Conservation (phyloP, 2,113 vertebrate genomes). For the Chascanopsetta lugubris region DNA sequence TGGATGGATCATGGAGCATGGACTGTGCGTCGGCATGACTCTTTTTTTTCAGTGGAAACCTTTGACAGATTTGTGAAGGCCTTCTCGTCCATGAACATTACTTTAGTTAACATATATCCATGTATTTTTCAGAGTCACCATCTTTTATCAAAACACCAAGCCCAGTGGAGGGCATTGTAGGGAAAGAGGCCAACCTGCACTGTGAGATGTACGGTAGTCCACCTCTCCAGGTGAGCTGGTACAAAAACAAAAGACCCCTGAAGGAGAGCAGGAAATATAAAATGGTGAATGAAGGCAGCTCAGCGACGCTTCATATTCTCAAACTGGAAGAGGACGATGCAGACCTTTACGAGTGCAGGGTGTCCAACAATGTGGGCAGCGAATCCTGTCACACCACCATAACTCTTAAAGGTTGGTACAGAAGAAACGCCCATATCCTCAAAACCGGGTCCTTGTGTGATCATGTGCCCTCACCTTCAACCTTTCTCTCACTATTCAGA, state of each 20-base stretch:
- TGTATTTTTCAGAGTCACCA: conserved; percentile 88
- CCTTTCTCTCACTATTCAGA: conserved; percentile 83
- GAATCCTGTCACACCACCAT: conserved; percentile 83
- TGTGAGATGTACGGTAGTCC: conserved; percentile 91
- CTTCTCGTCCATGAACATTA: conserved; percentile 23
- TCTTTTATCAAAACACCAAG: conserved; percentile 88
- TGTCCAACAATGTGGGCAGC: conserved; percentile 89
- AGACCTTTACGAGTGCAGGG: conserved; percentile 92
- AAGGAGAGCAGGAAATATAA: conserved; percentile 94
- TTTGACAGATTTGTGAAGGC: neutral
- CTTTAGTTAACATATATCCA: conserved; percentile 63
- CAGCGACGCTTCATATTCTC: conserved; percentile 87
- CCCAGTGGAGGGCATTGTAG: conserved; percentile 86
- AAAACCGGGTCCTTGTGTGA: neutral
- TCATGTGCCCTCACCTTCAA: conserved; percentile 64
- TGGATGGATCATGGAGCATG: conserved; percentile 37
- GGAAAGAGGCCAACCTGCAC: conserved; percentile 89
- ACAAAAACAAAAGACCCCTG: conserved; percentile 90
- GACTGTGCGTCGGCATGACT: conserved; percentile 44
- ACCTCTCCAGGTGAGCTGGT: conserved; percentile 92
- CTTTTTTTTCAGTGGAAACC: neutral
- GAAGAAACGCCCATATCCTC: neutral
- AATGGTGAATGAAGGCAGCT: conserved; percentile 86
- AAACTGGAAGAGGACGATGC: conserved; percentile 86
- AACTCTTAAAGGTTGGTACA: conserved; percentile 90